Base-by-base conservation (phyloP, 1,140 invertebrate species). In the Ladona fulva region DNA sequence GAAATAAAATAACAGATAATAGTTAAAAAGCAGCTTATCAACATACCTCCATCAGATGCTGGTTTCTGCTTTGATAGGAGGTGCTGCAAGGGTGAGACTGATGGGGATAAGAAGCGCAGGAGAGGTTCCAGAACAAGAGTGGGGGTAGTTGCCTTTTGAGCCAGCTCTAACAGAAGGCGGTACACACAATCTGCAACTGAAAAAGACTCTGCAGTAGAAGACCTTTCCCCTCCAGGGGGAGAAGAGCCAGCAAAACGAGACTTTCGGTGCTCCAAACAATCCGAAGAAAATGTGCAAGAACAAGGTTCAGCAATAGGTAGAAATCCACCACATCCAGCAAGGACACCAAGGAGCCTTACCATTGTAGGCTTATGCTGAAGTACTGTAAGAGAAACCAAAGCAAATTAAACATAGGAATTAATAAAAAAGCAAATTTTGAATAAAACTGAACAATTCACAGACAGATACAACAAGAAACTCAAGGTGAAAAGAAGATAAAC, bases 111-210 rank as follows among this genome's bases (percentile, higher is more conserved):
- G 84, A 92, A 96, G 75, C 90, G 88, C 79, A 93, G 89, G 37
- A 95, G 86, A 0, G 93, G 92, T 80, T 90, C 88, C 74, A 95
- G 88, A 81, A 95, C 90, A 22, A 93, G 85, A 29, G 89, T 88
- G 12, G 92, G 90, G 82, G 91, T 89, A 16, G 92, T 91, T 1
- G 93, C 90, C 81, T 92, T 90, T 44, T 89, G 87, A 14, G 90
- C 90, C 14, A 96, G 85, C 0, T 90, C 91, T 0, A 90, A 88
- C 19, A 97, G 87, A 76, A 97, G 88, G 83, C 93, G 91, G 80
- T 95, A 95, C 1, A 95, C 90, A 11, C 93, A 92, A 83, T 96
- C 95, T 0, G 92, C 91, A 73, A 96, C 90, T 0, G 92, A 93
- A 22, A 90, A 84, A 0, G 91, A 88, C 79, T 92, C 90, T 3